Percentiles rank a stretch among this genome's conserved stretches.
Conservation (phyloP, 1,140 invertebrate species). For the Diabrotica undecimpunctata region DNA sequence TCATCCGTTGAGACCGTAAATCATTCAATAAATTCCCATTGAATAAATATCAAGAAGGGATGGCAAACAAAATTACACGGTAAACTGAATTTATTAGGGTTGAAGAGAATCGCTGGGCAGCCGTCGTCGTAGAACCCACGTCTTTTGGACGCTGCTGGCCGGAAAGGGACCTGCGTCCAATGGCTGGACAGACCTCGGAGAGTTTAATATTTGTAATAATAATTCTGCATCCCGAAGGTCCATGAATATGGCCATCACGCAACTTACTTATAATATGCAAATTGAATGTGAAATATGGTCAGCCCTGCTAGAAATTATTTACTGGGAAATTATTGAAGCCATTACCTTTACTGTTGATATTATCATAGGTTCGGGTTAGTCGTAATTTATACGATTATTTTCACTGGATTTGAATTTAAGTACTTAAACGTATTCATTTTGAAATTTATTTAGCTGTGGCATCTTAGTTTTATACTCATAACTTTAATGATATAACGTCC, state of each 20-base stretch:
- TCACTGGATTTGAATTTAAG: no score
- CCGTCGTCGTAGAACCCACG: constrained; percentile 8
- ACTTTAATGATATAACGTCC: no score
- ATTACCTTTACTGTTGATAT: no score
- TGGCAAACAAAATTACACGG: constrained; percentile 29
- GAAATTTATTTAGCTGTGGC: no score
- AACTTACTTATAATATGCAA: constrained; percentile 14
- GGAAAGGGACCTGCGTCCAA: constrained; percentile 6
- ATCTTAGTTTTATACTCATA: no score
- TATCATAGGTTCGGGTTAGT: no score
- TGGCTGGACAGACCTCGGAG: constrained; percentile 10
- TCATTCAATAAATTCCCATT: constrained; percentile 25
- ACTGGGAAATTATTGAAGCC: no score
- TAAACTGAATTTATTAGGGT: constrained; percentile 32
- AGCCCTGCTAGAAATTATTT: background rate
- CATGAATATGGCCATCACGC: constrained; percentile 22
- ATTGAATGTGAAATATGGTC: constrained; percentile 15
- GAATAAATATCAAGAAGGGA: constrained; percentile 24
- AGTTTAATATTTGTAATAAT: constrained; percentile 31
- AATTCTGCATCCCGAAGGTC: constrained; percentile 28
- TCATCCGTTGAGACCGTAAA: constrained; percentile 18
- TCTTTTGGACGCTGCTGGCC: background rate
- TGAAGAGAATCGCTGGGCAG: constrained; percentile 8
- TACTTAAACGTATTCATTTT: no score
- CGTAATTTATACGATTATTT: no score